phyloP scores from a whole-genome alignment of 2,113 vertebrate genomes.

The Tragelaphus buxtoni region DNA sequence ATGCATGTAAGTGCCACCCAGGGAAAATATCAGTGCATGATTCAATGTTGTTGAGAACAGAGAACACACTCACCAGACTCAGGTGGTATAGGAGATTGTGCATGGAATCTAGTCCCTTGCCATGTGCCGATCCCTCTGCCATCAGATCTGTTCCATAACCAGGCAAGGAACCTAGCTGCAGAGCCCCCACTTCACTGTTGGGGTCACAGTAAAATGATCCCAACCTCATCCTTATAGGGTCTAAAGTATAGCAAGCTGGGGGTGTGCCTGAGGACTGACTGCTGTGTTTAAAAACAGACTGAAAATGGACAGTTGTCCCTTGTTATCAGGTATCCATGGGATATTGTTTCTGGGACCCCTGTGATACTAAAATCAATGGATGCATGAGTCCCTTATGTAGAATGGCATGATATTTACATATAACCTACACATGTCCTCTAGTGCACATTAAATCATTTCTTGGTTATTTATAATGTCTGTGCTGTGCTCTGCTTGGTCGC shows the following conservation, averaged over 20 bases:
- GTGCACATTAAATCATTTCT: neutral
- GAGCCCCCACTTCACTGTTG: neutral
- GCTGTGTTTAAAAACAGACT: neutral
- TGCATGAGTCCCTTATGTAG: neutral
- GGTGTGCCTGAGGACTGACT: accelerated
- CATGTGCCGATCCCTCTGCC: accelerated
- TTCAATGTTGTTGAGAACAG: neutral
- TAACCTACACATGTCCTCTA: neutral
- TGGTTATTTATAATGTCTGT: neutral
- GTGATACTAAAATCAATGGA: neutral
- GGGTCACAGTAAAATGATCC: accelerated
- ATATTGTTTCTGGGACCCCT: neutral
- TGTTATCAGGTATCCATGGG: neutral
- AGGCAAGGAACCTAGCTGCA: accelerated
- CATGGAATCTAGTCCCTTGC: neutral
- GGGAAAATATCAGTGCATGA: neutral
- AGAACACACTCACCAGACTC: neutral
- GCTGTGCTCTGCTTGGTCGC: neutral
- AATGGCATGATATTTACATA: neutral
- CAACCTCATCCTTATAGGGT: accelerated
- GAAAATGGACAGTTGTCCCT: neutral
- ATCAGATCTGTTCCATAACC: accelerated
- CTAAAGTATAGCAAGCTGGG: neutral
- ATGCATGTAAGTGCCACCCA: neutral
- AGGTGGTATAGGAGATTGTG: neutral